A percentile compares a stretch with the other conserved stretches of the same genome.
Conservation (phyloP, 2,888 invertebrate species). For the Xanthia togata region DNA sequence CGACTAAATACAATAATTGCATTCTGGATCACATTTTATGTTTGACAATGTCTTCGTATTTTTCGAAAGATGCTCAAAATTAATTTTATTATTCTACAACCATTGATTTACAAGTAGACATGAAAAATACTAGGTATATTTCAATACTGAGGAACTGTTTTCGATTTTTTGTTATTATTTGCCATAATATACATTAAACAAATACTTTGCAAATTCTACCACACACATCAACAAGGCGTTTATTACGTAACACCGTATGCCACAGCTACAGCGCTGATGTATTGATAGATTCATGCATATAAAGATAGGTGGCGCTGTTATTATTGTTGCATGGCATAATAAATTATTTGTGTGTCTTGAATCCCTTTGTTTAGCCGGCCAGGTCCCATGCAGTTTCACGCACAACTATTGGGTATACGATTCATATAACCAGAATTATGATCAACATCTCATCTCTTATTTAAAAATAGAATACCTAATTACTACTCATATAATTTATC, state of each 20-base stretch:
- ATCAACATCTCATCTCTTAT: no score
- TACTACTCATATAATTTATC: no score
- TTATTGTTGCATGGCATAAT: background rate
- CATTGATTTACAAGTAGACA: background rate
- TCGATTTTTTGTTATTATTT: no score
- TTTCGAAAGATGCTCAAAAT: background rate
- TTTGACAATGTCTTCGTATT: no score
- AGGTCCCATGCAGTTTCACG: background rate
- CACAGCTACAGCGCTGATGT: background rate
- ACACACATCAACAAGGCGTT: no score
- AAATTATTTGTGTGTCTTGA: background rate
- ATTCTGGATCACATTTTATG: background rate
- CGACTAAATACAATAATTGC: slow-evolving; percentile 17
- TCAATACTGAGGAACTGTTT: no score
- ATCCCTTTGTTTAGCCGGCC: background rate
- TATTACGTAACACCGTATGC: no score
- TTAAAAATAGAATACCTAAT: no score
- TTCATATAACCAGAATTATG: no score
- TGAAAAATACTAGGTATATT: no score
- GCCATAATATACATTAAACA: no score
- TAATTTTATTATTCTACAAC: background rate
- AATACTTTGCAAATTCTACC: no score
- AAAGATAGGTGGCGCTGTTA: slow-evolving; percentile 24
- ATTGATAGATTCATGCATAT: background rate
- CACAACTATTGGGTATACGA: background rate